Evolutionary conservation across 2,113 vertebrate species (phyloP).

Genomic region (Hyaena hyaena): DNA sequence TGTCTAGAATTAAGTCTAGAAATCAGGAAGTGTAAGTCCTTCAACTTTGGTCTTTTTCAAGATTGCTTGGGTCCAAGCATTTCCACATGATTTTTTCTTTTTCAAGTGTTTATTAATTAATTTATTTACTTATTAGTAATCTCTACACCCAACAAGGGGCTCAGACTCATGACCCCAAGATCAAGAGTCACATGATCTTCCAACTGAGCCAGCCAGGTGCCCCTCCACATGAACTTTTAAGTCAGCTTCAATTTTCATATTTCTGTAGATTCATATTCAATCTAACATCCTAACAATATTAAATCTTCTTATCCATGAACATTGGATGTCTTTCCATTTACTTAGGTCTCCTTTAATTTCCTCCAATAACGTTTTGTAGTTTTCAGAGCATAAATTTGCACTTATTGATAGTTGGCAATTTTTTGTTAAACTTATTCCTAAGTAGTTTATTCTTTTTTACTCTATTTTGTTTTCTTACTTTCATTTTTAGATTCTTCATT

Average conservation of each 20-base stretch:
- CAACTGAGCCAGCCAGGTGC: too few relatives aligned
- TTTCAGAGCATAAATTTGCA: not conserved
- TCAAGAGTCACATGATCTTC: too few relatives aligned
- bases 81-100: not conserved
- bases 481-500: constrained; percentile 1
- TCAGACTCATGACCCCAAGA: too few relatives aligned
- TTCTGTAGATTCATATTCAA: too few relatives aligned
- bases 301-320: not conserved
- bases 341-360: too few relatives aligned
- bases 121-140: too few relatives aligned
- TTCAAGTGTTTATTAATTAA: too few relatives aligned
- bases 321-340: not conserved
- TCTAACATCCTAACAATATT: too few relatives aligned
- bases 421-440: not conserved
- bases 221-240: too few relatives aligned
- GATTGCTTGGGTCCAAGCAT: not conserved
- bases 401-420: not conserved
- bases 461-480: not conserved
- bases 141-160: too few relatives aligned
- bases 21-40: not conserved
- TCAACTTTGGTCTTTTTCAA: not conserved
- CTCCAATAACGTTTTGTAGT: not conserved
- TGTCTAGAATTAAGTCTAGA: not conserved
- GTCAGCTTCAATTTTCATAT: too few relatives aligned
- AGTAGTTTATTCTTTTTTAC: not conserved